Evolutionary conservation across 2,113 vertebrate species (phyloP), one percentile per base, ranked within the genome.

Genomic region (Gadus chalcogrammus): DNA sequence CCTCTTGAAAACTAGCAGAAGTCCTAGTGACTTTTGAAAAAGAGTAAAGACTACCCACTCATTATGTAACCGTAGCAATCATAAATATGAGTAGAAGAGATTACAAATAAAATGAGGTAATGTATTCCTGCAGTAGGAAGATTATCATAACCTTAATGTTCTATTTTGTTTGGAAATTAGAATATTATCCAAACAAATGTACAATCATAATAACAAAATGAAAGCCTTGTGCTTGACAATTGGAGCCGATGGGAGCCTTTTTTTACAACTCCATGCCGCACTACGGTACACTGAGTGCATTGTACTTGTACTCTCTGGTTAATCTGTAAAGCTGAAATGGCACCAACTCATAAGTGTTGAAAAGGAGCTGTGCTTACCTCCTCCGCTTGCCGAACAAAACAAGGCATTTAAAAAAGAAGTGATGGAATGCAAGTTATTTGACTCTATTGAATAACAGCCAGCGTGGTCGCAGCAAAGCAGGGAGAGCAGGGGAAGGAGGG

Each of bases 391-490:
- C 63, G 52, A 77, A 70, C 22, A 35, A 74, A 74, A 73, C 31
- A 27, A 24, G 42, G 42, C 42, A 48, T 48, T 48, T 12, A 48
- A 48, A 48, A 55, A 22, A 60, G 17, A 59, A 59, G 22, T 20
- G 27, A 24, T 65, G n/a, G 73, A 78, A 80, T 76, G 73, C 17
- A 0, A 38, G 64, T 70, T 61, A 79, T 79, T 73, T 72, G 18
- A 72, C 61, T 56, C 27, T 9, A 58, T 24, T 72, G 64, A 78
- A 78, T 68, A 20, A 61, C 68, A 61, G 63, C 20, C 52, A 77
- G 70, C 35, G 61, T 58, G 58, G 61, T 38, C 7, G 18, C 3
- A 24, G 17, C 27, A 68, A 13, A 48, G 42, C 42, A 13, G 11
- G 42, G 42, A 17, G 16, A 17, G 31, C 22, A 7, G 27, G 62